Conservation (phyloP, 2,113 vertebrate genomes). For the Phrynocephalus versicolor region DNA sequence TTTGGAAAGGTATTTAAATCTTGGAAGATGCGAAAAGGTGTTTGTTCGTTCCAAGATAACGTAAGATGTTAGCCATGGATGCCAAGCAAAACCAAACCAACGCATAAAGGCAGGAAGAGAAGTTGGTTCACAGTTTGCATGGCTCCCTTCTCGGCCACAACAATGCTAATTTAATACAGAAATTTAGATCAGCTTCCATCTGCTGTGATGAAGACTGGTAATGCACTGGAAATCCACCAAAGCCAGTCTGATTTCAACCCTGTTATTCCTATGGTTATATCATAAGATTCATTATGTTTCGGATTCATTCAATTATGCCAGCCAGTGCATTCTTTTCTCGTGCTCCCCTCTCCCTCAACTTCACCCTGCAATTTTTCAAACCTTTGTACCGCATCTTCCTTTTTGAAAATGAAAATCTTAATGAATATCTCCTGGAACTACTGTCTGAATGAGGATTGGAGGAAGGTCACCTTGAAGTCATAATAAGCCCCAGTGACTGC, state of each 20-base stretch:
- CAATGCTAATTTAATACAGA: conserved; percentile 65
- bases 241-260: conserved; percentile 64
- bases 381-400: conserved; percentile 35
- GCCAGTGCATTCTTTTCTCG: conserved; percentile 22
- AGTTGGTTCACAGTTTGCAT: conserved; percentile 54
- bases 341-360: conserved; percentile 9
- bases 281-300: conserved; percentile 56
- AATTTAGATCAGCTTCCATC: conserved; percentile 62
- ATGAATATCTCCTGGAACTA: conserved; percentile 49
- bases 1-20: conserved; percentile 49
- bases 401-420: conserved; percentile 50
- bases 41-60: conserved; percentile 45
- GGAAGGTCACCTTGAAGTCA: conserved; percentile 33
- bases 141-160: too few relatives aligned
- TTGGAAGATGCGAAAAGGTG: conserved; percentile 36
- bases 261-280: conserved; percentile 47
- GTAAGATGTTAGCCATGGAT: conserved; percentile 36
- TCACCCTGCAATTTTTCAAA: conserved; percentile 51
- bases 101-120: conserved; percentile 15
- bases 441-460: background rate
- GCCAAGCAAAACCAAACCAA: background rate
- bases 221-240: conserved; percentile 62
- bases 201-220: conserved; percentile 51
- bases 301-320: conserved; percentile 43
- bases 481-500: conserved; percentile 23